Percentiles rank a stretch among this genome's conserved stretches.
phyloP scores from a whole-genome alignment of 2,888 invertebrate species.

The Drosophila fungiperda region DNA sequence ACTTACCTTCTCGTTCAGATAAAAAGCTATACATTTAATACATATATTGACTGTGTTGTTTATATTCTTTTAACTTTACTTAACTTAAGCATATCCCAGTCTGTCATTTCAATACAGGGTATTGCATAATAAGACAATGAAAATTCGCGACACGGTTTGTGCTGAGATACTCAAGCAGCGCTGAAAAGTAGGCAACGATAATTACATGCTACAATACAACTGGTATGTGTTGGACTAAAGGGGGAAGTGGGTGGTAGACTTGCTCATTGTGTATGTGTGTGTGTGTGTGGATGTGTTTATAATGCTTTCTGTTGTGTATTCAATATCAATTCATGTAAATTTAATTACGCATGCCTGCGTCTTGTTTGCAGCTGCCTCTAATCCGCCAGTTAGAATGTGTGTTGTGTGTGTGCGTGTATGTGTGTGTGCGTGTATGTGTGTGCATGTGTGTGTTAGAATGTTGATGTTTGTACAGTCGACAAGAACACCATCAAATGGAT shows the following conservation, averaged over 20 bases:
- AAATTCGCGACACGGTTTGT: conserved; percentile 32
- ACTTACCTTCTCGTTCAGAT: neutral
- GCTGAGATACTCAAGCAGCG: conserved; percentile 16
- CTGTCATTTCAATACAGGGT: neutral
- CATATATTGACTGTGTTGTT: neutral
- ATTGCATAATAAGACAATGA: conserved; percentile 46
- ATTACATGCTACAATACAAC: conserved; percentile 48
- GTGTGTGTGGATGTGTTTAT: conserved; percentile 18
- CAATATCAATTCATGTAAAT: conserved; percentile 81
- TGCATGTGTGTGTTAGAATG: conserved; percentile 9
- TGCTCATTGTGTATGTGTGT: neutral
- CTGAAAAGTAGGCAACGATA: conserved; percentile 65
- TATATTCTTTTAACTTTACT: neutral
- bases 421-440: conserved; percentile 5
- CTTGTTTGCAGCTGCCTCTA: conserved; percentile 65
- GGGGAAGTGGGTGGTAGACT: neutral
- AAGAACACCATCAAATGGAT: conserved; percentile 18
- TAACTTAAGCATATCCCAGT: neutral
- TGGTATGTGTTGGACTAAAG: neutral
- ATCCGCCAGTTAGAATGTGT: conserved; percentile 13
- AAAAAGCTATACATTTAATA: neutral
- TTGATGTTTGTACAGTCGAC: conserved; percentile 60
- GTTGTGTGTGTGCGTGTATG: too few species aligned
- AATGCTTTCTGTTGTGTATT: conserved; percentile 53
- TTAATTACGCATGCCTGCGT: conserved; percentile 78